Evolutionary conservation across 2,113 vertebrate genomes (phyloP).

Genomic region (Odontophorus gujanensis): DNA sequence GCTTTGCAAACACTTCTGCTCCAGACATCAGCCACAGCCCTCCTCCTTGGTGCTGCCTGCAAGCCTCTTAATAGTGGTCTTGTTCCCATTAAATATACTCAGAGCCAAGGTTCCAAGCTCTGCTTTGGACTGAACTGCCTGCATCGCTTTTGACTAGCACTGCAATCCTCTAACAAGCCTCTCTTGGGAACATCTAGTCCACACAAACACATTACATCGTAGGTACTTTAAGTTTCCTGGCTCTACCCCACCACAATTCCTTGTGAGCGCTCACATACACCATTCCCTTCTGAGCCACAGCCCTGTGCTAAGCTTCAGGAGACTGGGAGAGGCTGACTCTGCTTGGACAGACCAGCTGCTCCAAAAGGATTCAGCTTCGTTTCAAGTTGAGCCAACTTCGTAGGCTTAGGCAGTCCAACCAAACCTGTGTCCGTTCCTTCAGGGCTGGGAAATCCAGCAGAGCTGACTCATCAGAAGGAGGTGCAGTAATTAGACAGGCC

Average conservation of each 20-base stretch:
- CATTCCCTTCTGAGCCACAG: not conserved
- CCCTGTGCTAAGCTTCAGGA: not conserved
- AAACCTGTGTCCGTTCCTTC: not conserved
- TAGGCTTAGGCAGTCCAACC: slow-evolving; percentile 48
- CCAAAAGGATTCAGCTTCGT: slow-evolving; percentile 44
- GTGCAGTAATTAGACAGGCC: slow-evolving; percentile 33
- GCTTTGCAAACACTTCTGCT: slow-evolving; percentile 19
- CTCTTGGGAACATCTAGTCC: not conserved
- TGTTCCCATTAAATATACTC: not conserved
- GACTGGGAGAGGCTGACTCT: slow-evolving; percentile 34
- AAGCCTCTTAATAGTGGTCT: not conserved
- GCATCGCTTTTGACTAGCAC: not conserved
- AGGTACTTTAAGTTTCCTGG: slow-evolving; percentile 22
- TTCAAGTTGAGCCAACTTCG: slow-evolving; percentile 61
- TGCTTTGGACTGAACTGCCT: not conserved
- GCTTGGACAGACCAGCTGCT: slow-evolving; percentile 25
- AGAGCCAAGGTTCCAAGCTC: not conserved
- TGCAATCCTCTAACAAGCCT: not conserved
- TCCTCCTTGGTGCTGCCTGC: not conserved
- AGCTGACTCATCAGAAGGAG: slow-evolving; percentile 55
- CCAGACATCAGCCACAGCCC: not conserved
- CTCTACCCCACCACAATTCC: not conserved
- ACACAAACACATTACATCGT: not conserved
- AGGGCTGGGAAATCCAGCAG: slow-evolving; percentile 59
- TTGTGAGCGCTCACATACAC: slow-evolving; percentile 1